Evolutionary conservation across 37 sponge, comb jelly and placozoan species (phyloP).

Genomic region (Spongia lamella): DNA sequence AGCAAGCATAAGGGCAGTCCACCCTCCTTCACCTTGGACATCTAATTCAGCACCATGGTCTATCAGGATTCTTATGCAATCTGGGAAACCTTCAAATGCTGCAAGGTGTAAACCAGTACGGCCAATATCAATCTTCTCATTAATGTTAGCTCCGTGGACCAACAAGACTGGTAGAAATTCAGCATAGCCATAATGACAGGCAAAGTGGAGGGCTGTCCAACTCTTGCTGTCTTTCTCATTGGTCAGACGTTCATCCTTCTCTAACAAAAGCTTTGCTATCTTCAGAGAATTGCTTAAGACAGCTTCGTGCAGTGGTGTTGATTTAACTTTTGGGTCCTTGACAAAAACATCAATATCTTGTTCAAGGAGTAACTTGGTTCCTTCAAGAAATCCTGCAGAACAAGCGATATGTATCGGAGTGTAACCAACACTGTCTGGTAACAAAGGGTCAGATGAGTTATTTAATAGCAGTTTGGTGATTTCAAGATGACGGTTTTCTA

Average conservation of each 20-base stretch:
- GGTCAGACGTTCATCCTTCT: slow-evolving; percentile 23
- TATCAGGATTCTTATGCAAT: slow-evolving; percentile 63
- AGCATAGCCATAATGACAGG: slow-evolving; percentile 72
- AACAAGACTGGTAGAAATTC: slow-evolving; percentile 50
- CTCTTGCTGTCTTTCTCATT: slow-evolving; percentile 62
- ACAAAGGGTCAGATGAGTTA: slow-evolving; percentile 50
- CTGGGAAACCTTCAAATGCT: slow-evolving; percentile 75
- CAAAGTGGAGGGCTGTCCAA: slow-evolving; percentile 81
- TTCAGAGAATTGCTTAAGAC: slow-evolving; percentile 67
- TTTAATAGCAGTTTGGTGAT: slow-evolving; percentile 54
- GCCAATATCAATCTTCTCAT: slow-evolving; percentile 67
- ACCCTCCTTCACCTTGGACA: slow-evolving; percentile 75
- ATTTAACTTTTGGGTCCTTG: slow-evolving; percentile 37
- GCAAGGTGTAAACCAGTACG: slow-evolving; percentile 81
- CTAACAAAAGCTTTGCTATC: slow-evolving; percentile 47
- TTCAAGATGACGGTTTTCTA: slow-evolving; percentile 56
- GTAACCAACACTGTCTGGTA: slow-evolving; percentile 72
- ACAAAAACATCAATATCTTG: slow-evolving; percentile 53
- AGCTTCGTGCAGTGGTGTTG: slow-evolving; percentile 76
- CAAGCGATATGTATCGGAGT: slow-evolving; percentile 74
- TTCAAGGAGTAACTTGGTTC: slow-evolving; percentile 56
- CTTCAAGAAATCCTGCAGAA: slow-evolving; percentile 53
- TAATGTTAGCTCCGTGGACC: slow-evolving; percentile 42
- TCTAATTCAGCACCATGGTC: slow-evolving; percentile 46
- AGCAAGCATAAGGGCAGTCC: slow-evolving; percentile 79